phyloP scores from a whole-genome alignment of 2,113 vertebrate genomes.

The Heliornis fulica region DNA sequence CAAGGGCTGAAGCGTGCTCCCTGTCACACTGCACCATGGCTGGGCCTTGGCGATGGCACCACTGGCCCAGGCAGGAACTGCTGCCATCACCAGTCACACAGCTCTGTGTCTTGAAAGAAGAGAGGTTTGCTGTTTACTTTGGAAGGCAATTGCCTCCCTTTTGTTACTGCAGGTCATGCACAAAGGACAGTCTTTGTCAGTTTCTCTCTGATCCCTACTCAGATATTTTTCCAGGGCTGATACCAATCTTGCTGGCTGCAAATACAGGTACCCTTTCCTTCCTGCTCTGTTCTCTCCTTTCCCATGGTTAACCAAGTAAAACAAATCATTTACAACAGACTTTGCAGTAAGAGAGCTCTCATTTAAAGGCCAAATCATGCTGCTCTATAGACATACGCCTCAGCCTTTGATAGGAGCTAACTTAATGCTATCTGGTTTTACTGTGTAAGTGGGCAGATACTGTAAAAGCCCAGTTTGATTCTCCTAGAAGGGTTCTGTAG shows the following conservation, averaged over 20 bases:
- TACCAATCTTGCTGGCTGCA: not conserved
- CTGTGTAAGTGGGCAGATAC: not conserved
- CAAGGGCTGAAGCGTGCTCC: not conserved
- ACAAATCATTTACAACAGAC: not conserved
- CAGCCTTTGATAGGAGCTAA: not conserved
- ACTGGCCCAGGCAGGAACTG: not conserved
- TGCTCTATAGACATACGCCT: not conserved
- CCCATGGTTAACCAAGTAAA: not conserved
- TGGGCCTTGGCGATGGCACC: not conserved
- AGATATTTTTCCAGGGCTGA: not conserved
- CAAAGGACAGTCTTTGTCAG: not conserved
- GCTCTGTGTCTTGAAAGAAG: not conserved
- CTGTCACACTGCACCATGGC: not conserved
- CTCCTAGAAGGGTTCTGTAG: not conserved
- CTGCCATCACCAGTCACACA: fast-evolving
- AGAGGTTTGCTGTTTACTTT: not conserved
- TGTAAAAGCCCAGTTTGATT: not conserved
- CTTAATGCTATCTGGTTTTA: not conserved
- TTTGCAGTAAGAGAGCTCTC: not conserved
- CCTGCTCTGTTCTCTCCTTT: not conserved
- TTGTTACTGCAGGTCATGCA: not conserved
- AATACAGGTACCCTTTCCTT: not conserved
- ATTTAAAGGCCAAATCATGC: not conserved
- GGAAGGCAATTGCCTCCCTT: not conserved
- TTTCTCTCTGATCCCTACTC: not conserved